Conservation (phyloP, 2,797 vertebrate species). For the Chrysocyon brachyurus region DNA sequence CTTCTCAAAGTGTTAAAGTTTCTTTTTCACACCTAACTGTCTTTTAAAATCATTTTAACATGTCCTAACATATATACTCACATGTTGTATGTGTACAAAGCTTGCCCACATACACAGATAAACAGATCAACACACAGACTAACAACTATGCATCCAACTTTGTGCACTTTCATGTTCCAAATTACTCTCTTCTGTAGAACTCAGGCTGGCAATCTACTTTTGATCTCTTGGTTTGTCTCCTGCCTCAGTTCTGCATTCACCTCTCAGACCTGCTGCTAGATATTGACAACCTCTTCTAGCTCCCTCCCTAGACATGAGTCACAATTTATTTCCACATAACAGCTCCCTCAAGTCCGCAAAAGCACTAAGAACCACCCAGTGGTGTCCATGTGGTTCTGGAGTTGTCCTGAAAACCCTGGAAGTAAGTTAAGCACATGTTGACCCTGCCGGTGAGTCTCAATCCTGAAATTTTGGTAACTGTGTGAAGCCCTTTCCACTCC, state of each 20-base stretch:
- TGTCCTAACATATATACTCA: neutral
- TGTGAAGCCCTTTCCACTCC: neutral
- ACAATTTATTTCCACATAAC: neutral
- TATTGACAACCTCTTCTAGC: no score
- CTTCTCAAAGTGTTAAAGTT: neutral
- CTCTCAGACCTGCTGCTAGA: neutral
- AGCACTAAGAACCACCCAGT: neutral
- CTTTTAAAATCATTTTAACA: neutral
- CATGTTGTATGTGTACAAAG: neutral
- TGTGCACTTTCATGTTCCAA: neutral
- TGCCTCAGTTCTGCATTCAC: neutral
- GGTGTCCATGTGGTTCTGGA: neutral
- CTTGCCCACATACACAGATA: neutral
- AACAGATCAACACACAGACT: neutral
- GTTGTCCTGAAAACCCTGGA: neutral
- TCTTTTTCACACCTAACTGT: neutral
- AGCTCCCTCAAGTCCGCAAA: neutral
- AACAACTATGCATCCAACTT: neutral
- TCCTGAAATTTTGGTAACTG: neutral
- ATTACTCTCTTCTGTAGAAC: neutral
- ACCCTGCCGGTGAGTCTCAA: neutral
- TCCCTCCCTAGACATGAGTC: neutral
- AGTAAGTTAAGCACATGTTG: neutral
- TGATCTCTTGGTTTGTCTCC: neutral
- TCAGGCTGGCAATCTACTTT: neutral